Percentiles rank a stretch among this genome's conserved stretches.
phyloP scores from a whole-genome alignment of 2,888 invertebrate genomes.

The Stenodera caucasica region DNA sequence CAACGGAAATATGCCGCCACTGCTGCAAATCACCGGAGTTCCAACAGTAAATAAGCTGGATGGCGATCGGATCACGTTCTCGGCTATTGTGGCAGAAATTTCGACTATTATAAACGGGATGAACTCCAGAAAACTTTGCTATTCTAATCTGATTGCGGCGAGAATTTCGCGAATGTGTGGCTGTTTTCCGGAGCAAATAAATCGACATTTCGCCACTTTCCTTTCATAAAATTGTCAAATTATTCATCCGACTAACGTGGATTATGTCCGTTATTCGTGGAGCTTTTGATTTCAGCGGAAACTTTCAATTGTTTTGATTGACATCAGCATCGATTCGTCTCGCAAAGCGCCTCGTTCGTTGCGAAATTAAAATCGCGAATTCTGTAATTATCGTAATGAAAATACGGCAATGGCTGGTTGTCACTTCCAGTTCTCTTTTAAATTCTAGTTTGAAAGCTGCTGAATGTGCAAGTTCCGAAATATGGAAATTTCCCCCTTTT shows the following conservation, averaged over 20 bases:
- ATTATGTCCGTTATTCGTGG: too few relatives aligned
- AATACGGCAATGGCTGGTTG: not conserved
- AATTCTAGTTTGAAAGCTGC: not conserved
- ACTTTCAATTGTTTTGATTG: not conserved
- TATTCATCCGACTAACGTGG: too few relatives aligned
- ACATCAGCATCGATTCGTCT: not conserved
- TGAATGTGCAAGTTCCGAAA: not conserved
- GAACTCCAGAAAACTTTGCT: slow-evolving; percentile 31
- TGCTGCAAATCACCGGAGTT: too few relatives aligned
- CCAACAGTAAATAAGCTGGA: too few relatives aligned
- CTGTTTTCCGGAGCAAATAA: not conserved
- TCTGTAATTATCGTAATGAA: not conserved
- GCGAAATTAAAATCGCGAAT: not conserved
- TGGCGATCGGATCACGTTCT: too few relatives aligned
- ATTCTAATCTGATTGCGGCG: slow-evolving; percentile 36
- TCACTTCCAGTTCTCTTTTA: slow-evolving; percentile 1
- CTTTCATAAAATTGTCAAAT: too few relatives aligned
- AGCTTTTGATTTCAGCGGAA: too few relatives aligned
- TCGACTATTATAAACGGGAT: too few relatives aligned
- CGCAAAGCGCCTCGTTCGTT: not conserved
- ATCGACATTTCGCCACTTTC: too few relatives aligned
- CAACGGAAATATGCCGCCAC: too few relatives aligned
- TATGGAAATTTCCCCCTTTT: not conserved
- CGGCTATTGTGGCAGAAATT: too few relatives aligned
- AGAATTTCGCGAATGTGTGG: slow-evolving; percentile 18